Conservation (phyloP, 2,113 vertebrate species). For the Asarcornis scutulata region DNA sequence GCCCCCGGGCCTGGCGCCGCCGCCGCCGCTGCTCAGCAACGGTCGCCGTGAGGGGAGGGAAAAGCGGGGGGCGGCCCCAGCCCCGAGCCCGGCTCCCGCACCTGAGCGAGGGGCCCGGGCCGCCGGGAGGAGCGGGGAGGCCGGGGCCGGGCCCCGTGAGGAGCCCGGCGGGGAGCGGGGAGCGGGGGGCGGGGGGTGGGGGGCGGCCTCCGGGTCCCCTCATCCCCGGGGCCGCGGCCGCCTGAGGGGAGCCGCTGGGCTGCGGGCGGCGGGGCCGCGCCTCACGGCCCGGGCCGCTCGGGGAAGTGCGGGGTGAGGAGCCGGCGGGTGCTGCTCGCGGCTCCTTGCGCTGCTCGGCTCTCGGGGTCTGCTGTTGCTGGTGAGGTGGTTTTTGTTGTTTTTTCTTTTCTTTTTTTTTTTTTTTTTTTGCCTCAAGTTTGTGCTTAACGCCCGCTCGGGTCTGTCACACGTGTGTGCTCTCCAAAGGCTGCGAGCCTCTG, state of each 20-base stretch:
- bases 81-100: constrained; percentile 4
- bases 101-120: background rate
- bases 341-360: background rate
- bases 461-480: background rate
- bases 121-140: background rate
- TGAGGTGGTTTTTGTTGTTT: background rate
- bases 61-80: background rate
- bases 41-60: background rate
- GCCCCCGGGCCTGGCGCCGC: constrained; percentile 43
- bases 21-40: constrained; percentile 42
- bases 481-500: background rate
- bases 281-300: background rate
- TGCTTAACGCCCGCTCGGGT: background rate
- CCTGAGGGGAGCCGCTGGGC: background rate
- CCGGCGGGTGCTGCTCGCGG: background rate
- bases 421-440: background rate
- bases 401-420: background rate
- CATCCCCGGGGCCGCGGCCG: constrained; percentile 1
- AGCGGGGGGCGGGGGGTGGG: background rate
- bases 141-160: background rate
- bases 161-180: background rate
- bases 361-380: background rate
- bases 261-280: background rate
- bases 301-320: background rate
- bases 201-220: background rate